These are phyloP conservation scores for Vesta saturnalis DNA, from an alignment of 2,888 invertebrate species.

Conservation along the genomic window DNA sequence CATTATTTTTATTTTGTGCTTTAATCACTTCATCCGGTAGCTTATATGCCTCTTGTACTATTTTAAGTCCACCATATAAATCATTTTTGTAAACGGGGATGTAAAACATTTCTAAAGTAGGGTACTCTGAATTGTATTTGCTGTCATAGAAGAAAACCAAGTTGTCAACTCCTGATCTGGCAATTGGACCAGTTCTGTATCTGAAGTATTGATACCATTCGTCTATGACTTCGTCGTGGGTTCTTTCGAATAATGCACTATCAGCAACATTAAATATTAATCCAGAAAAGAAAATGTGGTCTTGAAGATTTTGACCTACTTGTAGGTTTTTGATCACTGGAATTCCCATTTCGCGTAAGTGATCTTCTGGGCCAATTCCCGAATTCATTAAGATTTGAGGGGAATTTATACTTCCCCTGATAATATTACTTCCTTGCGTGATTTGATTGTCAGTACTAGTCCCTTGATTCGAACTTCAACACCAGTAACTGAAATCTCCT, in stretches of 20 bases:
- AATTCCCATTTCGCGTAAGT: slow-evolving; percentile 55
- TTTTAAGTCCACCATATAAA: slow-evolving; percentile 53
- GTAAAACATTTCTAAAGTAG: slow-evolving; percentile 48
- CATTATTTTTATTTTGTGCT: slow-evolving; percentile 48
- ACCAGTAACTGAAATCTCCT: slow-evolving; percentile 54
- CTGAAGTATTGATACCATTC: slow-evolving; percentile 63
- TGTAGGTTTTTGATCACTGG: slow-evolving; percentile 45
- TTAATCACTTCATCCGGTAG: slow-evolving; percentile 47
- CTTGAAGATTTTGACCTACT: slow-evolving; percentile 59
- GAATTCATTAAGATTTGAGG: slow-evolving; percentile 70
- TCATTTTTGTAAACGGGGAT: slow-evolving; percentile 47
- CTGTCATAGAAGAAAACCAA: slow-evolving; percentile 65
- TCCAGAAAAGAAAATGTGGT: slow-evolving; percentile 53
- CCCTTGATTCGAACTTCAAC: slow-evolving; percentile 58
- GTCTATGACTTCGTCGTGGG: slow-evolving; percentile 35
- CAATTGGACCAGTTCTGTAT: slow-evolving; percentile 64
- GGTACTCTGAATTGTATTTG: slow-evolving; percentile 57
- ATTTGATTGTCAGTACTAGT: slow-evolving; percentile 57
- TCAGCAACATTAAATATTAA: slow-evolving; percentile 28
- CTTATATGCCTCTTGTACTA: slow-evolving; percentile 46
- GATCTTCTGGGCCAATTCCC: slow-evolving; percentile 64
- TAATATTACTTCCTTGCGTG: slow-evolving; percentile 77
- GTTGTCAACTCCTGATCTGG: slow-evolving; percentile 58
- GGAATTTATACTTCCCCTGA: slow-evolving; percentile 72
- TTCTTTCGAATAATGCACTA: slow-evolving; percentile 25